A percentile compares a stretch with the other conserved stretches of the same genome.
These are phyloP conservation scores for Gobio gobio DNA, from an alignment of 2,113 vertebrate genomes.

Conservation along the genomic window DNA sequence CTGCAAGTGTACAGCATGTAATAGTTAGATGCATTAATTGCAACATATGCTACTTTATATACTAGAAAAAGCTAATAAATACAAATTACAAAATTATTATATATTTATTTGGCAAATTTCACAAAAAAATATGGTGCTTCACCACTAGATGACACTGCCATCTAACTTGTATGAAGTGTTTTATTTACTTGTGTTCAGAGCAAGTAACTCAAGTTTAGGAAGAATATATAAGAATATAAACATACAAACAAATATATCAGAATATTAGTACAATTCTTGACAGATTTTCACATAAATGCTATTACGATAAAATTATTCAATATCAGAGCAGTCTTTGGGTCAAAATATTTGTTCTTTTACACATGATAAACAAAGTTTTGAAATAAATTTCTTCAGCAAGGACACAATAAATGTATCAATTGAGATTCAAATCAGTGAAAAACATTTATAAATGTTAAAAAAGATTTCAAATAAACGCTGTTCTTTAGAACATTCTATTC, in stretches of 20 bases:
- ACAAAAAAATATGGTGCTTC: not conserved
- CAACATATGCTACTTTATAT: not conserved
- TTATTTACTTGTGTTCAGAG: not conserved
- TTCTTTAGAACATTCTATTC: not conserved
- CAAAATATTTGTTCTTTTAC: not conserved
- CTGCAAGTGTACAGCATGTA: conserved; percentile 73
- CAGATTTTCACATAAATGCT: not conserved
- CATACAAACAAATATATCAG: too few relatives aligned
- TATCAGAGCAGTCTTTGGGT: not conserved
- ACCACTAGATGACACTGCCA: conserved; percentile 63
- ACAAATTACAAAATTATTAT: not conserved
- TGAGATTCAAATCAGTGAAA: not conserved
- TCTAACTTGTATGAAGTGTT: not conserved
- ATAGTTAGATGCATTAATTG: not conserved
- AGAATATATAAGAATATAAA: too few relatives aligned
- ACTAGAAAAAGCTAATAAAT: not conserved
- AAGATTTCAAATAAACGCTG: not conserved
- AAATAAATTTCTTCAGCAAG: not conserved
- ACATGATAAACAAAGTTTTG: not conserved
- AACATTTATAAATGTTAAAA: not conserved
- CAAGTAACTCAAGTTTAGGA: too few relatives aligned
- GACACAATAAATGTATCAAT: not conserved
- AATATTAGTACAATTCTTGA: too few relatives aligned
- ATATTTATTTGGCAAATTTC: not conserved
- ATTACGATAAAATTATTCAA: not conserved